A percentile compares a stretch with the other conserved stretches of the same genome.
These are phyloP conservation scores for Microctenopoma lineatum DNA, from an alignment of 2,797 vertebrate species.

Conservation along the genomic window DNA sequence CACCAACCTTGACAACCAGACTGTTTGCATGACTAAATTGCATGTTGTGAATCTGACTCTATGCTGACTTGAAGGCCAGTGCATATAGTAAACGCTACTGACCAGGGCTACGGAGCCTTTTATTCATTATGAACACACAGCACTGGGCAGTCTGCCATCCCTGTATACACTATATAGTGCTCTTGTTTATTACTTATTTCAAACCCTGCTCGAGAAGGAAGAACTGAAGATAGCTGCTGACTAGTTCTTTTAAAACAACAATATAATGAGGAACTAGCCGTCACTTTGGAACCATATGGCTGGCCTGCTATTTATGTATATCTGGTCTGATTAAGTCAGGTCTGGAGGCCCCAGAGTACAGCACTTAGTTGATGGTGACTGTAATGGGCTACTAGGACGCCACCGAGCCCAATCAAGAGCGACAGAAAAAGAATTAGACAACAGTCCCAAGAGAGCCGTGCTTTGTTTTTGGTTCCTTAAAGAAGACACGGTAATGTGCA, in stretches of 20 bases:
- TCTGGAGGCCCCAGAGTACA: conserved; percentile 65
- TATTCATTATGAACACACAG: neutral
- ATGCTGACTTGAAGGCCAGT: conserved; percentile 26
- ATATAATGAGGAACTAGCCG: conserved; percentile 54
- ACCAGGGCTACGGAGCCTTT: conserved; percentile 21
- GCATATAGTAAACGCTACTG: conserved; percentile 34
- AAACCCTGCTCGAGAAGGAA: conserved; percentile 19
- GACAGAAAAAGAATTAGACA: conserved; percentile 48
- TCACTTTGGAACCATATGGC: conserved; percentile 69
- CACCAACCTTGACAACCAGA: conserved; percentile 33
- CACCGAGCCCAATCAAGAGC: conserved; percentile 54
- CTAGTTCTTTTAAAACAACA: conserved; percentile 20
- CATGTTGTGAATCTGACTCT: conserved; percentile 38
- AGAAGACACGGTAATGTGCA: conserved; percentile 62
- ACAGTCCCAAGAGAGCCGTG: conserved; percentile 51
- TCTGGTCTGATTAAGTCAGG: conserved; percentile 80
- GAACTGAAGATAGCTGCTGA: conserved; percentile 18
- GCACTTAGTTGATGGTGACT: conserved; percentile 73
- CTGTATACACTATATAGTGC: neutral
- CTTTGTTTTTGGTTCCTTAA: conserved; percentile 59
- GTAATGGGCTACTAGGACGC: conserved; percentile 79
- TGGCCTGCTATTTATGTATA: conserved; percentile 74
- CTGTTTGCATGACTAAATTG: conserved; percentile 53
- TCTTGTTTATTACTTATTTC: conserved; percentile 41
- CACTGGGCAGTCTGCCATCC: neutral